phyloP scores from a whole-genome alignment of 2,797 vertebrate species.

The Cheirogaleus major region DNA sequence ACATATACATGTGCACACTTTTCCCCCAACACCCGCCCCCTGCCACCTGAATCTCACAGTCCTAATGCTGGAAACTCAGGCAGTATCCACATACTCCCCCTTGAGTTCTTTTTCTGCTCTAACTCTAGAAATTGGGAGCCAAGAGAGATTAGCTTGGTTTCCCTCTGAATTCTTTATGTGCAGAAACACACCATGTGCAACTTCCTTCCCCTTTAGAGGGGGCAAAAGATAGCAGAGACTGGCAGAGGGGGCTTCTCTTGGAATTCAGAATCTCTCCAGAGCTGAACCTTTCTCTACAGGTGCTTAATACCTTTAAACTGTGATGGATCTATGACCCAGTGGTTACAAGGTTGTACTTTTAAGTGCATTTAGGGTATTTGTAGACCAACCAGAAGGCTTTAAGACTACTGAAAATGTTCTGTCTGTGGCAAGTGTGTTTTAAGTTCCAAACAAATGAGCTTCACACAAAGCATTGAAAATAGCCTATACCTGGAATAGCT shows the following conservation, averaged over 20 bases:
- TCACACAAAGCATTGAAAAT: neutral
- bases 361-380: neutral
- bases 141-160: neutral
- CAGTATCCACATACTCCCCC: neutral
- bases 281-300: neutral
- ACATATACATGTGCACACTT: too few species aligned
- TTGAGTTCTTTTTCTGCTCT: neutral
- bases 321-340: neutral
- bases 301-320: neutral
- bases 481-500: neutral
- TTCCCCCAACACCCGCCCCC: rapidly evolving
- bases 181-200: neutral
- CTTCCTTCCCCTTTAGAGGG: neutral
- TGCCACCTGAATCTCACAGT: neutral
- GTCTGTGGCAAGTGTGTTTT: neutral
- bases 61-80: neutral
- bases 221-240: neutral
- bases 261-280: neutral
- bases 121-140: neutral
- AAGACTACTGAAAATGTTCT: neutral
- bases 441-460: neutral
- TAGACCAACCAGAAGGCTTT: neutral
- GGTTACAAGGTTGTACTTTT: neutral
- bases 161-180: neutral
- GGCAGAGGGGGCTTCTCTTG: neutral